These are phyloP conservation scores for Ophion slaviceki DNA, from an alignment of 2,888 invertebrate species.

Conservation along the genomic window DNA sequence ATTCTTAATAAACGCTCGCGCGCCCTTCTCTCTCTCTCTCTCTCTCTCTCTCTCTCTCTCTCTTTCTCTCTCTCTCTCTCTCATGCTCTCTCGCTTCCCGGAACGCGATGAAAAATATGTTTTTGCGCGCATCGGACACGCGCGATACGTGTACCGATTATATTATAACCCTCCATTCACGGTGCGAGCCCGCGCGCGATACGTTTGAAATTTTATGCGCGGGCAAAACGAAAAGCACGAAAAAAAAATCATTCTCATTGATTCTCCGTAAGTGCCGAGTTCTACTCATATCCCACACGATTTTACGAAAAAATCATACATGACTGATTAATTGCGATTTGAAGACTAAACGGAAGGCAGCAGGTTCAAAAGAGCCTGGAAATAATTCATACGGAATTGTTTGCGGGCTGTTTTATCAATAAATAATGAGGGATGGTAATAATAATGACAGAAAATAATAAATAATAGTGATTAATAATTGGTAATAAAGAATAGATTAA, in stretches of 20 bases:
- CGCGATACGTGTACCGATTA: conserved; percentile 82
- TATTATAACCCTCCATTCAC: conserved; percentile 73
- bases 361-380: no score
- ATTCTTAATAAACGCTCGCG: conserved; percentile 69
- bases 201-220: not conserved
- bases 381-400: no score
- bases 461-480: no score
- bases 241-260: conserved; percentile 10
- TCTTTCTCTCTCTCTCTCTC: conserved; percentile 21
- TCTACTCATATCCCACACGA: no score
- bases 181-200: conserved; percentile 1
- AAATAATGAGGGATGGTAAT: no score
- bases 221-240: not conserved
- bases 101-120: conserved; percentile 81
- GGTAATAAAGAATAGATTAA: no score
- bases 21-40: conserved; percentile 41
- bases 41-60: conserved; percentile 19
- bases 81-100: conserved; percentile 72
- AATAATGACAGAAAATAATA: no score
- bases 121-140: conserved; percentile 78
- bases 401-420: no score
- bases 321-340: no score
- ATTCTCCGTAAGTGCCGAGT: no score
- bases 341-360: no score
- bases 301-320: no score